Conservation (phyloP, 2,888 invertebrate genomes). For the Caenorhabditis macrosperma region DNA sequence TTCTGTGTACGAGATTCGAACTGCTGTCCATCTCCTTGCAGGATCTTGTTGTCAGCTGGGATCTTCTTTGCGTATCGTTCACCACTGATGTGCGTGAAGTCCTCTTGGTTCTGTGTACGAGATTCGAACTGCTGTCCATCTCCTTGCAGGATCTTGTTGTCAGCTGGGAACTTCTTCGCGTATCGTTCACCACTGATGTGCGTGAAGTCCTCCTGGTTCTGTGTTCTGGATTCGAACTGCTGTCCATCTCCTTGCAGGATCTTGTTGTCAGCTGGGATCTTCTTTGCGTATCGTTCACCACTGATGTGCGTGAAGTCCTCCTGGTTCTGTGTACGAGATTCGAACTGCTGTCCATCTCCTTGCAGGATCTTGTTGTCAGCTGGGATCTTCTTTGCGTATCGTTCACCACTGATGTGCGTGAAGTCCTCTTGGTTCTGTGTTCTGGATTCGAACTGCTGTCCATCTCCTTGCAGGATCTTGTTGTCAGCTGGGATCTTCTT, state of each 20-base stretch:
- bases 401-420: too few relatives aligned
- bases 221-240: constrained; percentile 7
- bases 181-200: constrained; percentile 22
- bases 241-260: too few relatives aligned
- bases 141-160: constrained; percentile 40
- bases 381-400: too few relatives aligned
- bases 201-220: constrained; percentile 36
- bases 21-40: constrained; percentile 11
- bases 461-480: too few relatives aligned
- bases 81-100: constrained; percentile 26
- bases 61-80: constrained; percentile 24
- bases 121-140: constrained; percentile 24
- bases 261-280: constrained; percentile 30
- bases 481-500: too few relatives aligned
- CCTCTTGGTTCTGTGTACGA: constrained; percentile 32
- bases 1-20: constrained; percentile 13
- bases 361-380: constrained; percentile 39
- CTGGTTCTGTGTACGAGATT: constrained; percentile 38
- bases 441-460: too few relatives aligned
- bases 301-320: constrained; percentile 38
- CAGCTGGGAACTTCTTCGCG: constrained; percentile 18
- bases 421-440: too few relatives aligned
- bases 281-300: constrained; percentile 37
- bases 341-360: constrained; percentile 21
- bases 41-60: constrained; percentile 29